Evolutionary conservation across 2,113 vertebrate species (phyloP).

Genomic region (Sus scrofa): T2T-Sscrofa CM000825.6:125448501-125449000

Average conservation of each 20-base stretch:
- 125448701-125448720: neutral
- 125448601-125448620: no score
- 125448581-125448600: no score
- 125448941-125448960: neutral
- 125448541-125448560: no score
- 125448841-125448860: neutral
- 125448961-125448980: neutral
- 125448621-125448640: neutral
- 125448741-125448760: neutral
- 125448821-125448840: neutral
- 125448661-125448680: neutral
- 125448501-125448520: no score
- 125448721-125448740: neutral
- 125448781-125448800: neutral
- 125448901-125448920: neutral
- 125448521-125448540: no score
- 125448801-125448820: neutral
- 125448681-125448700: neutral
- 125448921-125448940: accelerated
- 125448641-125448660: neutral
- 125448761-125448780: no score
- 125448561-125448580: no score
- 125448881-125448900: neutral
- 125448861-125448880: neutral
- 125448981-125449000: neutral